Evolutionary conservation across 2,888 invertebrate genomes (phyloP).

Genomic region (Apotomis capreana): DNA sequence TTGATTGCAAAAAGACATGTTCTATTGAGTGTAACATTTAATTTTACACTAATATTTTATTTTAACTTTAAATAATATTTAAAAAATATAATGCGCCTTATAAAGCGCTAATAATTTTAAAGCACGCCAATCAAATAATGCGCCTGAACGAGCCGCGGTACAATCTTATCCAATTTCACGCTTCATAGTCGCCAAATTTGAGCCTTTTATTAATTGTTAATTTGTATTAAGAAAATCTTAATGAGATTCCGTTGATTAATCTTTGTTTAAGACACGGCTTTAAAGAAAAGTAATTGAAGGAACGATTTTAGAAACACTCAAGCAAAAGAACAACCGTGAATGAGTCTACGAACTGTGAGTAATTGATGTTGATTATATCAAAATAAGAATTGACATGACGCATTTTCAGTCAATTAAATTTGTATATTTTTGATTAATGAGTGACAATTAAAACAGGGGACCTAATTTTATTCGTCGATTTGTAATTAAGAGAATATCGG

Average conservation of each 20-base stretch:
- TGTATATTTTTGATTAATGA: no score
- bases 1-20: no score
- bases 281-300: constrained; percentile 31
- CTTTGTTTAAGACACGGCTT: constrained; percentile 46
- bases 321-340: constrained; percentile 18
- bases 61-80: background rate
- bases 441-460: no score
- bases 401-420: background rate
- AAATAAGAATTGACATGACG: background rate
- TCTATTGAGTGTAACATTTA: no score
- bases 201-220: constrained; percentile 65
- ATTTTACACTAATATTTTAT: background rate
- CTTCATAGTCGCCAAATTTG: constrained; percentile 49
- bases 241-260: constrained; percentile 49
- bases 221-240: constrained; percentile 61
- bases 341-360: background rate
- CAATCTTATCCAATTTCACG: constrained; percentile 67
- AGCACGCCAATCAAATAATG: constrained; percentile 59
- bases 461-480: no score
- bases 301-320: constrained; percentile 25
- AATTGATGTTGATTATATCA: background rate
- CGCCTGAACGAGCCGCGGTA: constrained; percentile 52
- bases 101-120: constrained; percentile 42
- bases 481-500: no score
- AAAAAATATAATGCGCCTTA: constrained; percentile 15